Evolutionary conservation across 2,113 vertebrate species (phyloP).

Genomic region (Illadopsis cleaveri): DNA sequence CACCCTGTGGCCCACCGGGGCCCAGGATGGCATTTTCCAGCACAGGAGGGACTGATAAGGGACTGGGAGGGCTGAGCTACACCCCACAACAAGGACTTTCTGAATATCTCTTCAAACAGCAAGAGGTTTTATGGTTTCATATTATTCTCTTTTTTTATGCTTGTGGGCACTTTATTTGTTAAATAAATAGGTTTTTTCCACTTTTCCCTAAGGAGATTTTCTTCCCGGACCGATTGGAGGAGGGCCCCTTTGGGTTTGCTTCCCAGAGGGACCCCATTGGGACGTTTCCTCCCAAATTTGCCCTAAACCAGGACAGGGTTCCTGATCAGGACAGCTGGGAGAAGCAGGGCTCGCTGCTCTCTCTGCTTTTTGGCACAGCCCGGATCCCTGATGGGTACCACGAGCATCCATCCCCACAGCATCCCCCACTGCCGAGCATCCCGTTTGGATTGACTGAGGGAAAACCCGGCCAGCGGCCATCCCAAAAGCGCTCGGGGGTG

Average conservation of each 20-base stretch:
- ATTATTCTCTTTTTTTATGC: too few species aligned
- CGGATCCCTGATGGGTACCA: not conserved
- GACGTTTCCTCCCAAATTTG: not conserved
- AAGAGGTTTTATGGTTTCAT: too few species aligned
- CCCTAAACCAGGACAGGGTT: not conserved
- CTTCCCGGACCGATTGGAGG: not conserved
- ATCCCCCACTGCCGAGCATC: not conserved
- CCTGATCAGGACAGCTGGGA: not conserved
- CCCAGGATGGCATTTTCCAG: too few species aligned
- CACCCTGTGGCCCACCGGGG: too few species aligned
- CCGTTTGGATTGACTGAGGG: accelerated
- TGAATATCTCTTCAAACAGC: too few species aligned
- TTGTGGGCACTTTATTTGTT: not conserved
- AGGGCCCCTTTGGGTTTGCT: not conserved
- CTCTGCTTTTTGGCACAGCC: accelerated
- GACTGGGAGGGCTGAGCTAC: too few species aligned
- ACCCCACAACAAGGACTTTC: too few species aligned
- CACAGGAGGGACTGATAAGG: too few species aligned
- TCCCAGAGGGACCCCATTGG: not conserved
- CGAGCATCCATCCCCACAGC: accelerated
- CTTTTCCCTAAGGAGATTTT: not conserved
- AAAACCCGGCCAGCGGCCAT: not conserved
- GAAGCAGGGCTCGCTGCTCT: not conserved
- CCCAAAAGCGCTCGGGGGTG: not conserved
- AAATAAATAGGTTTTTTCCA: not conserved